Evolutionary conservation across 1,140 invertebrate genomes (phyloP).

Genomic region (Atta colombica): DNA sequence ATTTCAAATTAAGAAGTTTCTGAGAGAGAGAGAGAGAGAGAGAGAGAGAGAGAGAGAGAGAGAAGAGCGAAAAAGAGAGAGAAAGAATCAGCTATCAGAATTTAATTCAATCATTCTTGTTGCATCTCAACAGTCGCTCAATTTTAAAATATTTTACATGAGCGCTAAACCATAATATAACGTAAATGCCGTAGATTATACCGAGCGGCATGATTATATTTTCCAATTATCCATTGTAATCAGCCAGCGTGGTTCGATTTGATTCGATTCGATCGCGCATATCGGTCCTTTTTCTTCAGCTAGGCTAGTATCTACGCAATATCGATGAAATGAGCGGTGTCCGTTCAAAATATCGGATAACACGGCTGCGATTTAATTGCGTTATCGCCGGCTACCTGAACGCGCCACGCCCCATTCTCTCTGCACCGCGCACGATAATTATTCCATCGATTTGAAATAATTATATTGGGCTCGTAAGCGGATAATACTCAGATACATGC

Average conservation of each 20-base stretch:
- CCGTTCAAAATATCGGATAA: constrained; percentile 70
- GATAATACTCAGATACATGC: constrained; percentile 56
- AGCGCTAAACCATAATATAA: constrained; percentile 45
- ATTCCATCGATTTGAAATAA: constrained; percentile 76
- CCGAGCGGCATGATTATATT: constrained; percentile 50
- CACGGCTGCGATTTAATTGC: constrained; percentile 67
- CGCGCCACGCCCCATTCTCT: constrained; percentile 20
- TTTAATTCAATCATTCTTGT: not conserved
- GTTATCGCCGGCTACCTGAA: constrained; percentile 68
- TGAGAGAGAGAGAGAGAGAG: not conserved
- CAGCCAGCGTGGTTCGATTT: constrained; percentile 23
- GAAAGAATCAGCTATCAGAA: not conserved
- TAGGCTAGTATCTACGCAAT: constrained; percentile 49
- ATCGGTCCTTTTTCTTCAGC: constrained; percentile 45
- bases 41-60: not conserved
- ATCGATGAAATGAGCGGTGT: constrained; percentile 51
- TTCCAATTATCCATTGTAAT: constrained; percentile 62
- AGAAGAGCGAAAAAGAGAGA: not conserved
- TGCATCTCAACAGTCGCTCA: not conserved
- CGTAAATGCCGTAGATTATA: constrained; percentile 51
- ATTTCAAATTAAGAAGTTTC: not conserved
- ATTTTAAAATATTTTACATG: constrained; percentile 22
- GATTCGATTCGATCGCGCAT: constrained; percentile 26
- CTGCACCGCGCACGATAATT: constrained; percentile 60
- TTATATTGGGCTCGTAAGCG: constrained; percentile 64